Evolutionary conservation across 2,888 invertebrate species (phyloP), one percentile per base, ranked within the genome.

Genomic region (Lochmaea capreae): DNA sequence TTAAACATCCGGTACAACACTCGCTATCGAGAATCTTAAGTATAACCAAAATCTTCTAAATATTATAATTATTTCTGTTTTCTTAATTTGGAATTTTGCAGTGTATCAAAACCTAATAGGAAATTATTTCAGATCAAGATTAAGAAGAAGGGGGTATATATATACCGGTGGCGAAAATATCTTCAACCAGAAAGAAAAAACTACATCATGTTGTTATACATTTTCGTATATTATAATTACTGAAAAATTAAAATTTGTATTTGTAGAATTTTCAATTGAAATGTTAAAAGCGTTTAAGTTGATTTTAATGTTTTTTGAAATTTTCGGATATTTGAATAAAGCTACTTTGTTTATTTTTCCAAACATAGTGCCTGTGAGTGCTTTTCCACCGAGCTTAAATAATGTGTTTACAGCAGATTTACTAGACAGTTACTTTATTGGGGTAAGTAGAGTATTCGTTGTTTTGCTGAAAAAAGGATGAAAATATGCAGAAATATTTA

Each of bases 211-310:
- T 39, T 61, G 9, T 9, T 61, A 14, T 61, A 8, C 14, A 61
- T 46, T 9, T 10, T 9, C 3, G 49, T 12, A 12, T 26, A 33
- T 61, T 18, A 16, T 54, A 54, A 66, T 54, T 59, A 67, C 5
- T 66, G 58, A 67, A 12, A 59, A 9, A 43, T 18, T 12, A 22
- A 59, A 57, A 26, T 26, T 26, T 26, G 4, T 52, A 43, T 22
- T 43, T 43, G 33, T 10, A 54, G 16, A 42, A 69, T 16, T 26
- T 61, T 39, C 16, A 43, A 16, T 6, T 54, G 57, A 71, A 39
- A 71, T 71, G 71, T 52, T 71, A 43, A 65, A 65, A 57, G 58
- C 65, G 26, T 18, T 71, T 2, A 14, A 65, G 9, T 8, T 65
- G 4, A 16, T 59, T 46, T 58, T 71, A 12, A 49, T 58, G 11